Conservation (phyloP, 2,113 vertebrate species). For the Geococcyx californianus region DNA sequence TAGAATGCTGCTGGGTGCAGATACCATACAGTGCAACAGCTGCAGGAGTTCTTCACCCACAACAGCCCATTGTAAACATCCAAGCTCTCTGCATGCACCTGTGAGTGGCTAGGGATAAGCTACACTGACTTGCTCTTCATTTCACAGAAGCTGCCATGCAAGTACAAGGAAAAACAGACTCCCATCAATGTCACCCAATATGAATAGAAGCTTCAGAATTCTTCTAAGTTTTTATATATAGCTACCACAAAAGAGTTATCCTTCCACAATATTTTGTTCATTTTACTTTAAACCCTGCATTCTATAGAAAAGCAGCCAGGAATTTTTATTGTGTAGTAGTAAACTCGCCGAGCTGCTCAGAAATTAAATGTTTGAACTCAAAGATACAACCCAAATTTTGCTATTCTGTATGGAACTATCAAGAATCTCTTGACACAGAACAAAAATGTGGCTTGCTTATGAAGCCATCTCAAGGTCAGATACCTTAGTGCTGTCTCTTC, state of each 20-base stretch:
- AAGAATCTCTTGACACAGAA: not conserved
- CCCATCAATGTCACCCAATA: not conserved
- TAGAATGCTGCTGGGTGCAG: not conserved
- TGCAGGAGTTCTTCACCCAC: not conserved
- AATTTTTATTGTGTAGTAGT: not conserved
- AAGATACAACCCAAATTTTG: not conserved
- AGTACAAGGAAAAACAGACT: not conserved
- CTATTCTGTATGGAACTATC: not conserved
- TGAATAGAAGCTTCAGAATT: not conserved
- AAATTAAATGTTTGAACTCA: not conserved
- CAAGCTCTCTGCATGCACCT: not conserved
- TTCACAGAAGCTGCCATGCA: not conserved
- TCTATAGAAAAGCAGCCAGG: not conserved
- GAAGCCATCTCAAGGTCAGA: not conserved
- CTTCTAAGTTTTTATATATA: not conserved
- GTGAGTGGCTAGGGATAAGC: not conserved
- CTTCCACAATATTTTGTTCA: not conserved
- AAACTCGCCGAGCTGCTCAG: not conserved
- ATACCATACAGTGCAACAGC: not conserved
- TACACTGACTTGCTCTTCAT: fast-evolving
- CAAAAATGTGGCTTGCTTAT: not conserved
- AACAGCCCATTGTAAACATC: not conserved
- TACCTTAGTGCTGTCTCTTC: not conserved
- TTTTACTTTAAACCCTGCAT: not conserved
- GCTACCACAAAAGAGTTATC: not conserved